A percentile compares a stretch with the other conserved stretches of the same genome.
Conservation (phyloP, 2,113 vertebrate species). For the Accipiter virgatus region DNA sequence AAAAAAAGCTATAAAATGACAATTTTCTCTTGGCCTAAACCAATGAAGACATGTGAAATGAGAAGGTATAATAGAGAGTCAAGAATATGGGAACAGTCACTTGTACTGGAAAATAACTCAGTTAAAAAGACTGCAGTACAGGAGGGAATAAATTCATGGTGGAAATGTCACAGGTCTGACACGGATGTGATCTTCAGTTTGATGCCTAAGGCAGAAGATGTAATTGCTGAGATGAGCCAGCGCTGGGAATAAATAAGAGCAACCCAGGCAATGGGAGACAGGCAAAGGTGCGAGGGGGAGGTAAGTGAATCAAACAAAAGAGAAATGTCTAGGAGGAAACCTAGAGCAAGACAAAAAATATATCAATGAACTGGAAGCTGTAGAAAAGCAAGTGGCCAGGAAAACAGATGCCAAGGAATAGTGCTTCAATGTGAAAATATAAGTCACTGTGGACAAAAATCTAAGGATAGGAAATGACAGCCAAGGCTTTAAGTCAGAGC, state of each 20-base stretch:
- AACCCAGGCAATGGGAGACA: not conserved
- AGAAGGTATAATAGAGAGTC: not conserved
- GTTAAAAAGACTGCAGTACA: not conserved
- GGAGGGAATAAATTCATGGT: not conserved
- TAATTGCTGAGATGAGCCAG: not conserved
- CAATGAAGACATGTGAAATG: not conserved
- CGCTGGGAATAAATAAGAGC: not conserved
- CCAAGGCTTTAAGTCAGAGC: not conserved
- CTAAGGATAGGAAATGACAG: not conserved
- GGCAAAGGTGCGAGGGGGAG: not conserved
- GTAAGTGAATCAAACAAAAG: not conserved
- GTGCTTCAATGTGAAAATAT: not conserved
- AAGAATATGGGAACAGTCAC: not conserved
- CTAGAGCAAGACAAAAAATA: not conserved
- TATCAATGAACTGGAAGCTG: not conserved
- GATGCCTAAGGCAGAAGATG: conserved; percentile 20
- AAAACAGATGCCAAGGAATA: not conserved
- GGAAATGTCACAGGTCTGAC: not conserved
- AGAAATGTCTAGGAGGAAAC: not conserved
- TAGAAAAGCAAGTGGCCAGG: not conserved
- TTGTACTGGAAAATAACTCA: not conserved
- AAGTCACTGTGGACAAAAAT: not conserved
- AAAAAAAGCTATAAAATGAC: not conserved
- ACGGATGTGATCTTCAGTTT: not conserved
- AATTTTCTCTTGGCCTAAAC: not conserved